Base-by-base conservation (phyloP, 2,797 vertebrate species). In the Ispidina picta region DNA sequence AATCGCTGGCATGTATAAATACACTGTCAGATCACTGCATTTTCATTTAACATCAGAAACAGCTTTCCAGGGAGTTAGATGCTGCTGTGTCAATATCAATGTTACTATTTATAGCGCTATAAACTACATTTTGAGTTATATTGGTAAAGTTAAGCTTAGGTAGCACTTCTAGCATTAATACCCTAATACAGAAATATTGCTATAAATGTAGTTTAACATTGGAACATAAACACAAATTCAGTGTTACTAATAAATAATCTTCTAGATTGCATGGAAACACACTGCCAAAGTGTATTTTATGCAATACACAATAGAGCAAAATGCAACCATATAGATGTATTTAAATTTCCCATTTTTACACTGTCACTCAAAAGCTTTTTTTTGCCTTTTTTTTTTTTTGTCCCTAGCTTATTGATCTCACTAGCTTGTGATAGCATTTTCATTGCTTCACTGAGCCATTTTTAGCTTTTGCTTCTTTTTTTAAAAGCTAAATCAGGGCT, bases 401-500 rank as follows among this genome's bases (percentile, higher is more conserved):
- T 16, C n/a, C 26, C 23, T 25, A 95, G 93, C 86, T 95, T 97
- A 97, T 98, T 79, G 97, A 98, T 98, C 97, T 96, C 94, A 81
- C 95, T 87, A 92, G 97, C 96, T 96, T 95, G 92, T 92, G 97
- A 97, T 97, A 95, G 97, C 95, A 94, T 95, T 97, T 97, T 95
- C 94, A 94, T 95, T 96, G 93, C 95, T 96, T 94, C 20, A 2
- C 90, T 92, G 95, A 93, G 96, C 96, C 97, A 96, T 96, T 97
- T 98, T 97, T 97, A 98, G 97, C 95, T 96, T 92, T 92, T 94
- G 96, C 96, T 97, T 96, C 96, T 96, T 97, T 97, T 97, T 97
- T 97, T 91, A 96, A 97, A 95, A 97, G 95, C 96, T 97, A 97
- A 97, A 96, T 97, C 82, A 64, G 96, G 95, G 95, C 93, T 96